Percentiles rank a stretch among this genome's conserved stretches.
phyloP scores from a whole-genome alignment of 2,888 invertebrate genomes.

The Cryptocephalus moraei region DNA sequence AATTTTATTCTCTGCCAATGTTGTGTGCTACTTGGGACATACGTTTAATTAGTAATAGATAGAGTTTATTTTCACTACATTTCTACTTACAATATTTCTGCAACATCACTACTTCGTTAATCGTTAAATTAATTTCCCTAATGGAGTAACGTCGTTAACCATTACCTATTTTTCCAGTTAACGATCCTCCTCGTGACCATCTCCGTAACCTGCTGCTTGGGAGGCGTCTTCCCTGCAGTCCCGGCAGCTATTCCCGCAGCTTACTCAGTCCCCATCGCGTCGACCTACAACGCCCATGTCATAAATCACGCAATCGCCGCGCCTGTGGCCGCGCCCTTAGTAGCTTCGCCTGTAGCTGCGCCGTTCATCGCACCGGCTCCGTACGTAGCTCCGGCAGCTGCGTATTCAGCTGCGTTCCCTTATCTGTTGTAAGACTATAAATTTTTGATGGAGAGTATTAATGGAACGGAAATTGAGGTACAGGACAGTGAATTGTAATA shows the following conservation, averaged over 20 bases:
- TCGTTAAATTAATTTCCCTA: no score
- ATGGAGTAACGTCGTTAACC: no score
- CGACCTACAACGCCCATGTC: conserved; percentile 64
- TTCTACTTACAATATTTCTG: no score
- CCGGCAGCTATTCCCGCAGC: conserved; percentile 39
- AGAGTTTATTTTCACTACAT: no score
- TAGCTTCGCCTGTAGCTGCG: conserved; percentile 19
- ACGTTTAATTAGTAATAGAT: no score
- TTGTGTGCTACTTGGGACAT: no score
- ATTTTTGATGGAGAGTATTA: no score
- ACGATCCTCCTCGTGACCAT: conserved; percentile 8
- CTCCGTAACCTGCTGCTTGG: conserved; percentile 17
- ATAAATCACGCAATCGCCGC: conserved; percentile 66
- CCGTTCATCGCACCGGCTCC: conserved; percentile 18
- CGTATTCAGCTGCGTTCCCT: conserved; percentile 16
- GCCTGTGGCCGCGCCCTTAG: conserved; percentile 42
- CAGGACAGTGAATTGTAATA: not conserved
- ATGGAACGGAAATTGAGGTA: conserved; percentile 4
- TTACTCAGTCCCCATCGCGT: conserved; percentile 60
- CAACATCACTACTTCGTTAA: no score
- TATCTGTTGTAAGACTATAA: not conserved
- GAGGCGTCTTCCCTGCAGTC: conserved; percentile 27
- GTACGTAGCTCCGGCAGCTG: conserved; percentile 23
- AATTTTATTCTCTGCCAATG: no score
- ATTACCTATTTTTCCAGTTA: no score